Conservation (phyloP, 2,797 vertebrate species). For the Furcifer pardalis region DNA sequence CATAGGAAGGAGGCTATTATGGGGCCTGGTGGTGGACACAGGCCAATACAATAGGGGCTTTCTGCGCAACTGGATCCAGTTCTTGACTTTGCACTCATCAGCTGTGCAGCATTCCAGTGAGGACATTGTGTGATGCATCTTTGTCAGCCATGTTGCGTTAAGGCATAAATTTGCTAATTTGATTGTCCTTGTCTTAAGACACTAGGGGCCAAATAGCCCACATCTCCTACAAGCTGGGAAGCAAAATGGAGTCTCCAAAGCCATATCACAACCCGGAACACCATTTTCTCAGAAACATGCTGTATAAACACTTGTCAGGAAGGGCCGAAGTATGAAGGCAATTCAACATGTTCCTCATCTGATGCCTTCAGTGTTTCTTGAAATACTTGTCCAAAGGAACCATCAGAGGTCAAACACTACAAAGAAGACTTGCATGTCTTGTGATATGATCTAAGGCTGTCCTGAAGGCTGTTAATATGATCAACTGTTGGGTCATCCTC, state of each 20-base stretch:
- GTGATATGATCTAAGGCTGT: not conserved
- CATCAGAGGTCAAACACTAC: not conserved
- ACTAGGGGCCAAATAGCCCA: constrained; percentile 32
- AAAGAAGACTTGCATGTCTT: not conserved
- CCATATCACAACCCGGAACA: constrained; percentile 46
- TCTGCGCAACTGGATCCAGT: constrained; percentile 89
- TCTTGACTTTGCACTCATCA: constrained; percentile 80
- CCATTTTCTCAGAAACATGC: constrained; percentile 5
- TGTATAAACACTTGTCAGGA: not conserved
- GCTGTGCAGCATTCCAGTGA: constrained; percentile 65
- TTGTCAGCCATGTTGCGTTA: accelerated
- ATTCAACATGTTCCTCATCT: not conserved
- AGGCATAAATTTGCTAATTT: constrained; percentile 8
- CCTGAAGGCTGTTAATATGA: not conserved
- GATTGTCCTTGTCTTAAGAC: not conserved
- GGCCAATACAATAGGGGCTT: constrained; percentile 87
- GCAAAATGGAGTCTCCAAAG: constrained; percentile 46
- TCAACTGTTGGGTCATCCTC: not conserved
- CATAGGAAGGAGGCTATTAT: constrained; percentile 79
- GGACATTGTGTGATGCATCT: constrained; percentile 73
- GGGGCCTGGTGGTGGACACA: constrained; percentile 88
- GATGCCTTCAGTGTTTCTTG: not conserved
- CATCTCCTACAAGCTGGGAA: not conserved
- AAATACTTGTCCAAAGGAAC: not conserved
- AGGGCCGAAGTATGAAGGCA: constrained; percentile 13